A percentile compares a stretch with the other conserved stretches of the same genome.
These are phyloP conservation scores for Aphaenogaster floridana DNA, from an alignment of 1,140 invertebrate genomes.

Conservation along the genomic window DNA sequence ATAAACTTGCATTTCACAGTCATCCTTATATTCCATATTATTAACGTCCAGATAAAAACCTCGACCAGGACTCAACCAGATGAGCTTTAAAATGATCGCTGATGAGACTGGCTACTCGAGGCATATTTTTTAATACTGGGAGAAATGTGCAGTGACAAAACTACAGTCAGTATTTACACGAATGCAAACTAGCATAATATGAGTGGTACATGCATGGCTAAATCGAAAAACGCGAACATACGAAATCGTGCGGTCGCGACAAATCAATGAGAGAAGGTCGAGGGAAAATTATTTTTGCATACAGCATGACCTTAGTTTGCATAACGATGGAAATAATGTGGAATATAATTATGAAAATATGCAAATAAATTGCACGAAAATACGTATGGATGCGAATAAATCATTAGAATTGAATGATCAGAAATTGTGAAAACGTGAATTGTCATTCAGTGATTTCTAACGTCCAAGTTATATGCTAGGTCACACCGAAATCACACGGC, in stretches of 20 bases:
- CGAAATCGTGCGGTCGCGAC: slow-evolving; percentile 21
- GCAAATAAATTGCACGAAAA: slow-evolving; percentile 6
- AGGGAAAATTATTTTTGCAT: slow-evolving; percentile 3
- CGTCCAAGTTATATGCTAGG: slow-evolving; percentile 55
- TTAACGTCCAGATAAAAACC: slow-evolving; percentile 5
- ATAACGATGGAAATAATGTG: slow-evolving; percentile 48
- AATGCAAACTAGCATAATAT: slow-evolving; percentile 36
- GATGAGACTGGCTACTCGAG: background rate
- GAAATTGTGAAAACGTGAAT: background rate
- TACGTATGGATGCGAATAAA: slow-evolving; percentile 26
- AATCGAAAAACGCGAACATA: background rate
- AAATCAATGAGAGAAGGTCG: slow-evolving; percentile 18
- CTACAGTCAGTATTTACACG: slow-evolving; percentile 21
- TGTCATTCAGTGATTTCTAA: slow-evolving; percentile 37
- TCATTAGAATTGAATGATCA: slow-evolving; percentile 3
- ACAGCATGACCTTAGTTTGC: slow-evolving; percentile 10
- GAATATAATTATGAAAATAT: slow-evolving; percentile 54
- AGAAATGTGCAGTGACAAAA: slow-evolving; percentile 18
- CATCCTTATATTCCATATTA: slow-evolving; percentile 60
- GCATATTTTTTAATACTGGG: background rate
- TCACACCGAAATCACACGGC: slow-evolving; percentile 56
- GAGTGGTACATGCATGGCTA: slow-evolving; percentile 26
- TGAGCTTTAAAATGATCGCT: background rate
- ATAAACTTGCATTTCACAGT: background rate
- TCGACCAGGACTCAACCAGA: slow-evolving; percentile 38